phyloP scores from a whole-genome alignment of 2,888 invertebrate species.

The Esperia sulphurella region DNA sequence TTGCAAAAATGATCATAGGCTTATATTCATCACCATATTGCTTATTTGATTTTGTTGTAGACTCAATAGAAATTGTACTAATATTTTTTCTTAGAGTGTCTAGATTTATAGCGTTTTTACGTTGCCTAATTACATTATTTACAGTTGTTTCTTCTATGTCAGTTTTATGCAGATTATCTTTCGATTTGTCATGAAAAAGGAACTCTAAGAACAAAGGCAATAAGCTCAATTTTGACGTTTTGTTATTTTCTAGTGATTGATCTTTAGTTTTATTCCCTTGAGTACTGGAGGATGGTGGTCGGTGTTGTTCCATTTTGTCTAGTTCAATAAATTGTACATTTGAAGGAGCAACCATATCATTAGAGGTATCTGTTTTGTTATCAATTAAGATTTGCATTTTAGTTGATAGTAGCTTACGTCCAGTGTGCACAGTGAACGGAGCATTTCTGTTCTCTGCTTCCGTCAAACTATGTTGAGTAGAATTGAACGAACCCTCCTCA shows the following conservation, averaged over 20 bases:
- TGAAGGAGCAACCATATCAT: background rate
- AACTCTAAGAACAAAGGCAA: constrained; percentile 50
- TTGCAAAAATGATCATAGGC: constrained; percentile 30
- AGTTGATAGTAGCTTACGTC: constrained; percentile 5
- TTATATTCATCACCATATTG: constrained; percentile 17
- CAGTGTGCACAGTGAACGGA: background rate
- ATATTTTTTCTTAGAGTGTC: constrained; percentile 11
- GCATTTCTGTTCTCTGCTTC: constrained; percentile 41
- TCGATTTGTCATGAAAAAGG: constrained; percentile 37
- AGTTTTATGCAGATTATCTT: background rate
- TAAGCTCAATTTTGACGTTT: constrained; percentile 24
- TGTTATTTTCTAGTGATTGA: constrained; percentile 11
- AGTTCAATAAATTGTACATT: background rate
- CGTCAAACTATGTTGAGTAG: constrained; percentile 34
- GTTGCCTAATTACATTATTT: constrained; percentile 18
- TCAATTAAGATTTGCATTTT: background rate
- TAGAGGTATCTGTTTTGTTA: background rate
- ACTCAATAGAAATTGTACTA: background rate
- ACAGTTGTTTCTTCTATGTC: constrained; percentile 7
- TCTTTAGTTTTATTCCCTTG: background rate
- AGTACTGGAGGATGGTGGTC: background rate
- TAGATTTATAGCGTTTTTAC: constrained; percentile 17
- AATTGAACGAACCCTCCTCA: constrained; percentile 24
- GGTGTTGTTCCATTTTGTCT: background rate
- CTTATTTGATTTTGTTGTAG: constrained; percentile 9